Conservation (phyloP, 35 echinoderm and acorn worm species). For the Lytechinus pictus region DNA sequence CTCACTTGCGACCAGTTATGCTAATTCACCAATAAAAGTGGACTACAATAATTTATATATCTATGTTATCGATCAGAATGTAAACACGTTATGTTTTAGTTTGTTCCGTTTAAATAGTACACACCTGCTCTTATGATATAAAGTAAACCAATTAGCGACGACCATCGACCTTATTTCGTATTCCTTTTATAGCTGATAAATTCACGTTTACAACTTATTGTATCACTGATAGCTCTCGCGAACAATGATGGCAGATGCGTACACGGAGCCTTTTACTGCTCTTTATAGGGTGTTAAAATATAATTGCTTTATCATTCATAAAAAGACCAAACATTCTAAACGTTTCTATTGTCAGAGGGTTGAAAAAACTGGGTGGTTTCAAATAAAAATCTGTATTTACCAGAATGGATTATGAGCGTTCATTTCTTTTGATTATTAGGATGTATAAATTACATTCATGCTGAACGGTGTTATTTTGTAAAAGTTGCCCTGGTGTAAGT, state of each 20-base stretch:
- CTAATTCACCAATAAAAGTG: not conserved
- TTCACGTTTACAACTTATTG: not conserved
- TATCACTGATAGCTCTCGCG: not conserved
- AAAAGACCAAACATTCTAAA: not conserved
- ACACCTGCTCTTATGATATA: not conserved
- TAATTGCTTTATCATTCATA: not conserved
- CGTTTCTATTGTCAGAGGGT: not conserved
- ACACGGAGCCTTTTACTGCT: not conserved
- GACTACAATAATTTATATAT: not conserved
- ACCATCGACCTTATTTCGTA: not conserved
- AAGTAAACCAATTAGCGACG: not conserved
- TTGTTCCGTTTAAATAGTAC: not conserved
- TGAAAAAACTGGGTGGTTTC: not conserved
- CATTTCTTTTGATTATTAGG: not conserved
- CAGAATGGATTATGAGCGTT: not conserved
- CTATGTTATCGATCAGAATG: not conserved
- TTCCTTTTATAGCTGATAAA: not conserved
- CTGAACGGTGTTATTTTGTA: no score
- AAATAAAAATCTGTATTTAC: not conserved
- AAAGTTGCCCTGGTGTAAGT: no score
- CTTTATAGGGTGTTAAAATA: not conserved
- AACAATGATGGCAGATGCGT: not conserved
- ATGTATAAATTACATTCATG: no score
- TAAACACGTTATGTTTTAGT: not conserved
- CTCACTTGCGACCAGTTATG: not conserved